Conservation (phyloP, 2,113 vertebrate species). For the Chloropsis hardwickii region DNA sequence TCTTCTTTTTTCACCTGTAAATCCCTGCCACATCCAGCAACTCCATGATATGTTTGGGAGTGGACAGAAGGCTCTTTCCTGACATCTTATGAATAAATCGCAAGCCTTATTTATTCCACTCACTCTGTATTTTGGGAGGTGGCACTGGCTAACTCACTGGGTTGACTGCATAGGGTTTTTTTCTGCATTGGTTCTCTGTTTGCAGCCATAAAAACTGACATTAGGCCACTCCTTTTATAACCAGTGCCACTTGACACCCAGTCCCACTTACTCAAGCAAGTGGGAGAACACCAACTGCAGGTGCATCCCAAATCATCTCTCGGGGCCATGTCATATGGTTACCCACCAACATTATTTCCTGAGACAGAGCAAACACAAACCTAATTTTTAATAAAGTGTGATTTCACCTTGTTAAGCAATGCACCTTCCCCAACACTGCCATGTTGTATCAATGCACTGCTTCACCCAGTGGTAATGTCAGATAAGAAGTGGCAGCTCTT, state of each 20-base stretch:
- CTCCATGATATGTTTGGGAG: background rate
- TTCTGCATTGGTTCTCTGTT: background rate
- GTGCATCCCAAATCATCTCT: background rate
- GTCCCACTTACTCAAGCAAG: background rate
- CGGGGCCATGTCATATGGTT: rapidly evolving
- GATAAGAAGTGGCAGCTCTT: background rate
- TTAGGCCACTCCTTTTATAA: background rate
- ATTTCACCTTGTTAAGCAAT: background rate
- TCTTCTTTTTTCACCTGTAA: background rate
- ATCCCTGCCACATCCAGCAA: background rate
- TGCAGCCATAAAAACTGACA: background rate
- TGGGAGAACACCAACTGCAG: background rate
- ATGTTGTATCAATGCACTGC: background rate
- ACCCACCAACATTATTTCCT: background rate
- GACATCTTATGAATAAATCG: background rate
- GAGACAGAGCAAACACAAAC: background rate
- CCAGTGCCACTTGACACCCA: background rate
- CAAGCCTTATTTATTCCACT: background rate
- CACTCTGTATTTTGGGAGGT: background rate
- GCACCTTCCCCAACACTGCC: background rate
- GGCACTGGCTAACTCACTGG: background rate
- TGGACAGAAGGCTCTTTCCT: background rate
- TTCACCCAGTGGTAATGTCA: background rate
- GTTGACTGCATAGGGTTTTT: background rate
- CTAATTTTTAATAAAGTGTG: background rate